Percentiles rank a stretch among this genome's conserved stretches.
These are phyloP conservation scores for Limnephilus auricula DNA, from an alignment of 2,888 invertebrate species.

Conservation along the genomic window DNA sequence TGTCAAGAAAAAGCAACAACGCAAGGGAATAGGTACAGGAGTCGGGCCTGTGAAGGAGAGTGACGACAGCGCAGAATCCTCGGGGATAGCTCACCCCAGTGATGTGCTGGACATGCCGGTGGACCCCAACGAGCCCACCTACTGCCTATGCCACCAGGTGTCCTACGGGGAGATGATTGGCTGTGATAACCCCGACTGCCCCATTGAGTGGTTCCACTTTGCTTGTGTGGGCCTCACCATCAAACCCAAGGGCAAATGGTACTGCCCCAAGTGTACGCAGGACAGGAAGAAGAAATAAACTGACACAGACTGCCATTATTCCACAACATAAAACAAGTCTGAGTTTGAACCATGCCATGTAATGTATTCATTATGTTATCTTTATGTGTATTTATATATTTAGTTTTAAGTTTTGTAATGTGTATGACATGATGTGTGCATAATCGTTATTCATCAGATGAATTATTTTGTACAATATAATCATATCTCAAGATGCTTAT, in stretches of 20 bases:
- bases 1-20: conserved; percentile 73
- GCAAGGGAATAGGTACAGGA: conserved; percentile 56
- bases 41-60: conserved; percentile 56
- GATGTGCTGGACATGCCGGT: conserved; percentile 95
- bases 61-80: conserved; percentile 72
- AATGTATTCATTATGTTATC: not conserved
- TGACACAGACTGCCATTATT: not conserved
- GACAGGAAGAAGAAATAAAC: conserved; percentile 82
- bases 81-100: conserved; percentile 87
- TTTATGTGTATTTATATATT: not conserved
- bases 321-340: conserved; percentile 16
- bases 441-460: not conserved
- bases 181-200: conserved; percentile 93
- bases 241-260: conserved; percentile 97
- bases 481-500: not conserved
- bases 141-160: conserved; percentile 97
- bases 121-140: conserved; percentile 98
- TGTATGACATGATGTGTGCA: not conserved
- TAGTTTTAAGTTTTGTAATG: not conserved
- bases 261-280: conserved; percentile 93
- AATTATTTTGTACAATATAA: not conserved
- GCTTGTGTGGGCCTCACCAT: conserved; percentile 93
- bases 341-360: conserved; percentile 20
- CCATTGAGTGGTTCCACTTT: conserved; percentile 98
- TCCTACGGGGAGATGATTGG: conserved; percentile 98